Base-by-base conservation (phyloP, 2,113 vertebrate species). In the Hepsetus odoe region DNA sequence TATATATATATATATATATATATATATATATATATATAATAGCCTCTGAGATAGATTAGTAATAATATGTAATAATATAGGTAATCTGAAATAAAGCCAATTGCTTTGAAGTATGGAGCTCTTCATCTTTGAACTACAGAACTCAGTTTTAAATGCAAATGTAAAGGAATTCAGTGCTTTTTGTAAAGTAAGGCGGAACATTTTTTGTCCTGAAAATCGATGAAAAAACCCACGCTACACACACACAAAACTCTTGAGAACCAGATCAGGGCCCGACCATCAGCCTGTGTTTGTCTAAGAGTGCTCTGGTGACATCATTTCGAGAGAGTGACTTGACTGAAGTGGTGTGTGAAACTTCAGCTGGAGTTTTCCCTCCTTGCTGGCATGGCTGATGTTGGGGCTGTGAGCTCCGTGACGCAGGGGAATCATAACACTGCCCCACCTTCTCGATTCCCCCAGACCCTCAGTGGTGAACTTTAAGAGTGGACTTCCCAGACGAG, bases 291-390 rank as follows among this genome's bases (percentile, higher is more conserved):
- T 11, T 14, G 79, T 51, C 32, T 46, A n/a, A n/a, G 38, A 65
- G 56, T 22, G 14, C 51, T 58, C 32, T 22, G 38, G 30, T 71
- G 26, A 79, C 51, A 62, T 84, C 83, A 84, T 81, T 84, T 72
- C 65, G 6, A 75, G 74, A 80, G 38, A 32, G 67, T 77, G 58
- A 80, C 56, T 81, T 77, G 26, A 65, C 32, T 65, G n/a, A 70
- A 72, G 20, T 71, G 49, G 61, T 56, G 67, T 16, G 65, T 79
- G 62, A 86, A 80, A 80, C 75, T 72, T 75, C 40, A 67, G 73
- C 38, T 74, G 33, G 62, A 76, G 65, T 42, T 81, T 84, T 79
- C 55, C n/a, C n/a, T 75, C 42, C 74, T n/a, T 68, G 55, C 33
- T 26, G 9, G 35, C 51, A n/a, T 72, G 74, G 49, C 78, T 66